Percentiles rank a stretch among this genome's conserved stretches.
Evolutionary conservation across 2,888 invertebrate genomes (phyloP).

Genomic region (Drosophila neonasuta): DNA sequence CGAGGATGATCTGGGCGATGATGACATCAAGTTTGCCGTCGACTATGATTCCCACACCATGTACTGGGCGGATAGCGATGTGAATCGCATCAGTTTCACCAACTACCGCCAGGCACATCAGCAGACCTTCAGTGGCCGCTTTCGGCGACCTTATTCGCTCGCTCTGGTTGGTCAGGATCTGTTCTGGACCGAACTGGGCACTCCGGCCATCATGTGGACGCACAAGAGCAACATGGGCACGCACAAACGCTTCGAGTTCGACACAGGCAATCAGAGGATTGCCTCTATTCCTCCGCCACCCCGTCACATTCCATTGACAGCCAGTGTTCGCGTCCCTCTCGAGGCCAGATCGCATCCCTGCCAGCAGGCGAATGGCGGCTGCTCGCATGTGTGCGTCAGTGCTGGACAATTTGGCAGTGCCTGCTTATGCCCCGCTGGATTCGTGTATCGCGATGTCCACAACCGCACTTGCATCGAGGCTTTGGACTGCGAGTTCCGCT

Average conservation of each 20-base stretch:
- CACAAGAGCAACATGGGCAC: slow-evolving; percentile 82
- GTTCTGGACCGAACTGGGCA: slow-evolving; percentile 87
- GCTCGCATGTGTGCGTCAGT: slow-evolving; percentile 89
- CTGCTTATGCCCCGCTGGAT: slow-evolving; percentile 87
- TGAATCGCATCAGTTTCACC: slow-evolving; percentile 86
- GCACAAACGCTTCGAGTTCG: slow-evolving; percentile 78
- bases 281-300: slow-evolving; percentile 43
- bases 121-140: slow-evolving; percentile 82
- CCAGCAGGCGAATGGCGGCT: slow-evolving; percentile 85
- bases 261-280: slow-evolving; percentile 43
- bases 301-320: slow-evolving; percentile 65
- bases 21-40: slow-evolving; percentile 79
- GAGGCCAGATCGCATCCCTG: slow-evolving; percentile 84
- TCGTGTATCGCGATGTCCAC: slow-evolving; percentile 82
- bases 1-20: slow-evolving; percentile 79
- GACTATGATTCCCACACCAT: slow-evolving; percentile 84
- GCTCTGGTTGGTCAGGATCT: slow-evolving; percentile 85
- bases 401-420: slow-evolving; percentile 76
- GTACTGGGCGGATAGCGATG: slow-evolving; percentile 87
- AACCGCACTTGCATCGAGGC: slow-evolving; percentile 84
- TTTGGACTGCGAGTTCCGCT: slow-evolving; percentile 83
- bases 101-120: slow-evolving; percentile 85
- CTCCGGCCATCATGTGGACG: slow-evolving; percentile 85
- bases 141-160: slow-evolving; percentile 84
- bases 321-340: slow-evolving; percentile 49